Evolutionary conservation across 1,140 invertebrate species (phyloP), one percentile per base, ranked within the genome.

Genomic region (Apis florea): DNA sequence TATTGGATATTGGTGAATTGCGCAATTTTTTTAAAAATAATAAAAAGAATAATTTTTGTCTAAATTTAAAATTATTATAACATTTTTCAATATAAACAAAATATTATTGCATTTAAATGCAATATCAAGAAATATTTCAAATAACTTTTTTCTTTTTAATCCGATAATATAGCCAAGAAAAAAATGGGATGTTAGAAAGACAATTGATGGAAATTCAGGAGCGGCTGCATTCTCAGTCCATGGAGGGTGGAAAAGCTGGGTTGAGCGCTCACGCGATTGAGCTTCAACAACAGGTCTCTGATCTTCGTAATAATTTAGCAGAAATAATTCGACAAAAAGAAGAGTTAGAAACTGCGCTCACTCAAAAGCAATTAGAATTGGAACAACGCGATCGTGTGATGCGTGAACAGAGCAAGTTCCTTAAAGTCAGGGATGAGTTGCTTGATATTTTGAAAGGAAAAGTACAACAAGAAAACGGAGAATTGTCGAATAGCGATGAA

Each of bases 331-430:
- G 90, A 49, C 92, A 91, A 10, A 95, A 95, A 21, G 92, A 93
- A 56, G 92, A 94, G 61, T 84, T 95, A n/a, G 90, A 94, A 15
- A 93, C 92, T 49, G 84, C 88, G 31, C 68, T 95, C 24, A 87
- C 91, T 12, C 91, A 94, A 67, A 95, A 94, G 73, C 93, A 94
- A 21, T 92, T 94, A 49, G 92, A 94, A 71, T 82, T 95, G 2
- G 94, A 95, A 73, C 93, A 95, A 66, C 94, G 94, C 75, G 94
- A 95, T 75, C 93, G 93, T 56, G 92, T 94, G 58, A 92, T 95
- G 86, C 91, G 92, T 70, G 92, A 94, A 76, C 94, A 94, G 85
- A 93, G 91, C 90, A 94, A 94, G 85, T 90, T 94, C 71, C 92
- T 94, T 51, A 94, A 94, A 92, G 92, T 94, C 12, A 92, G 94